Conservation (phyloP, 2,888 invertebrate genomes). For the Boloria selene region DNA sequence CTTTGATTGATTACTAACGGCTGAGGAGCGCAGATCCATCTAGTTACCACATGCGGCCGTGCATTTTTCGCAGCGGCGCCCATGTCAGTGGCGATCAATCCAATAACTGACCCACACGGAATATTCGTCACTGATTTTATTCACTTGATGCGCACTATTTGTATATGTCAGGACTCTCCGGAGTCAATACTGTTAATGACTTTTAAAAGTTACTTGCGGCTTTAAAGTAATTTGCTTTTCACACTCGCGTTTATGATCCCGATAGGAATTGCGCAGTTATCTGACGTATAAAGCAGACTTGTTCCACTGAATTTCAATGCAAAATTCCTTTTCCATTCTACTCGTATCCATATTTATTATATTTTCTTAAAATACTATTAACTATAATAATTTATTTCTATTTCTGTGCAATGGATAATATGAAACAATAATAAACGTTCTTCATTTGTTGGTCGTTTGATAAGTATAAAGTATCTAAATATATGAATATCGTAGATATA, state of each 20-base stretch:
- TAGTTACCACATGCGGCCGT: conserved; percentile 75
- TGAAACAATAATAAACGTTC: too few relatives aligned
- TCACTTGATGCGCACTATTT: conserved; percentile 64
- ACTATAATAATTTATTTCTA: too few relatives aligned
- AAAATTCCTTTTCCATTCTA: conserved; percentile 5
- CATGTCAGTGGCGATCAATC: conserved; percentile 72
- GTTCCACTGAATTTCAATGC: conserved; percentile 34
- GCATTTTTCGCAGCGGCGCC: conserved; percentile 77
- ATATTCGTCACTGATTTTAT: conserved; percentile 69
- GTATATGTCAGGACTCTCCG: conserved; percentile 63
- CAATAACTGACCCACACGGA: conserved; percentile 62
- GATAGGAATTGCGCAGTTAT: conserved; percentile 46
- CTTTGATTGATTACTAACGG: conserved; percentile 53
- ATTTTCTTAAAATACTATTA: too few relatives aligned
- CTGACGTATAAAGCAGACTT: conserved; percentile 27
- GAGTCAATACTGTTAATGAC: conserved; percentile 66
- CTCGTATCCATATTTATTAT: background rate
- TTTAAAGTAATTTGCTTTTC: conserved; percentile 51
- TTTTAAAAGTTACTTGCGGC: conserved; percentile 57
- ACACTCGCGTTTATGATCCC: conserved; percentile 36
- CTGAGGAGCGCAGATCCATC: conserved; percentile 76
- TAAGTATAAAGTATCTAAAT: too few relatives aligned
- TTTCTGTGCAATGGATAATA: too few relatives aligned
- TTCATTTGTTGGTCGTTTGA: too few relatives aligned
- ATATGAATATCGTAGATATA: too few relatives aligned